phyloP scores from a whole-genome alignment of 2,113 vertebrate genomes.

The Nycticebus coucang region DNA sequence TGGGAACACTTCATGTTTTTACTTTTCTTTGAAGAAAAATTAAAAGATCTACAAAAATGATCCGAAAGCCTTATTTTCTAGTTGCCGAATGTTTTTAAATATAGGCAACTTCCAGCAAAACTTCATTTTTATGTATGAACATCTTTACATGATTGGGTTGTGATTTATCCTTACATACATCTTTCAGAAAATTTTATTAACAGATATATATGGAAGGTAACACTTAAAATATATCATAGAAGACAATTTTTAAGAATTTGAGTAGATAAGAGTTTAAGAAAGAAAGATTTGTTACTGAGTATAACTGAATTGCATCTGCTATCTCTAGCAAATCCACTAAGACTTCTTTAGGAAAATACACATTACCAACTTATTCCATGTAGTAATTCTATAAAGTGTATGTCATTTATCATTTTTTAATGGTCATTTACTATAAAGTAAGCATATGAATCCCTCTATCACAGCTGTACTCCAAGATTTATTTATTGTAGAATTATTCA shows the following conservation, averaged over 20 bases:
- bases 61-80: neutral
- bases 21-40: neutral
- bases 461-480: neutral
- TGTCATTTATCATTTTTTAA: neutral
- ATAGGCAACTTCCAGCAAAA: conserved; percentile 7
- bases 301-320: conserved; percentile 1
- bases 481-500: neutral
- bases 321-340: neutral
- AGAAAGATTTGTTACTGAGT: conserved; percentile 6
- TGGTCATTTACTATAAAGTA: neutral
- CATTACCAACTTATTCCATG: neutral
- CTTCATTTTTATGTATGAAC: no score
- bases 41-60: neutral
- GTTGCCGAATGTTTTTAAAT: neutral
- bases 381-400: neutral
- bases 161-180: neutral
- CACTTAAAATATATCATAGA: neutral
- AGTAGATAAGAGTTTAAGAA: neutral
- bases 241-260: conserved; percentile 1
- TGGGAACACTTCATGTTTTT: neutral
- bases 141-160: neutral
- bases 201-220: neutral
- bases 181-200: neutral
- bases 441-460: neutral
- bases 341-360: neutral